Evolutionary conservation across 2,797 vertebrate species (phyloP).

Genomic region (Masticophis lateralis): DNA sequence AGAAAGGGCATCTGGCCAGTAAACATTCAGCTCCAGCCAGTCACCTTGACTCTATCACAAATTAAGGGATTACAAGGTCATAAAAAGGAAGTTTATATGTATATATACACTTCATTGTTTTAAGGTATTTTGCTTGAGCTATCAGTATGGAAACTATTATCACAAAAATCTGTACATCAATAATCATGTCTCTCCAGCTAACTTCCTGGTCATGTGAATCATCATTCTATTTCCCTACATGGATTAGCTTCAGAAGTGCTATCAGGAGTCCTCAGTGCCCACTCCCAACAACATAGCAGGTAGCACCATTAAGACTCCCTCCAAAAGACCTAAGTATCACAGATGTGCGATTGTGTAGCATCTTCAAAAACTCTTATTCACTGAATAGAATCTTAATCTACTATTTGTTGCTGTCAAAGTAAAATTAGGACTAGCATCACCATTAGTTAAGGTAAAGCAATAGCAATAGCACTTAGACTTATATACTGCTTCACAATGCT

Average conservation of each 20-base stretch:
- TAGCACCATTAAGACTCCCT: background rate
- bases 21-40: no score
- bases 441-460: background rate
- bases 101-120: background rate
- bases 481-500: no score
- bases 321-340: background rate
- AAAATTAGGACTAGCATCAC: background rate
- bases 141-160: slow-evolving; percentile 23
- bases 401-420: background rate
- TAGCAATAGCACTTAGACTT: no score
- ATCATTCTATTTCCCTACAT: background rate
- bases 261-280: no score
- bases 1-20: no score
- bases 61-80: no score
- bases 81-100: no score
- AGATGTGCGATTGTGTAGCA: background rate
- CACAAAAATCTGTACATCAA: slow-evolving; percentile 15
- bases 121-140: slow-evolving; percentile 21
- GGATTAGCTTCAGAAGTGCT: background rate
- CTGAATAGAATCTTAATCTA: background rate
- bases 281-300: background rate
- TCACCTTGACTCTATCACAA: no score
- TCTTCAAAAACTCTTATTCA: background rate
- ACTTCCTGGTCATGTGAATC: background rate
- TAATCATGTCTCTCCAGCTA: background rate